Evolutionary conservation across 2,113 vertebrate genomes (phyloP).

Genomic region (Ellobius talpinus): DNA sequence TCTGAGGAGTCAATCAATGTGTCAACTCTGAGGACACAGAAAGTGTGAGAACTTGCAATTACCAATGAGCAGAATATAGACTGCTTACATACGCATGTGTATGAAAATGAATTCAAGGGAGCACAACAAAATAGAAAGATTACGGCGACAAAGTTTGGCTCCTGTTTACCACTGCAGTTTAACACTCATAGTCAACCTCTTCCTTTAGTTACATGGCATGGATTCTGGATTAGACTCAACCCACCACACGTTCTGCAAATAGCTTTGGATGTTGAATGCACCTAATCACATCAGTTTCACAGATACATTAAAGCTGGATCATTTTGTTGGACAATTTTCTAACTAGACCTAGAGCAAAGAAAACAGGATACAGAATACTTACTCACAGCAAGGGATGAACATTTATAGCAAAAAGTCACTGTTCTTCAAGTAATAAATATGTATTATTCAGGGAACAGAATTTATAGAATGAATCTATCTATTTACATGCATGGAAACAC

Average conservation of each 20-base stretch:
- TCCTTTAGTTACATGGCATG: slow-evolving; percentile 3
- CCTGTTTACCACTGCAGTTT: not conserved
- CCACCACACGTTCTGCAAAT: not conserved
- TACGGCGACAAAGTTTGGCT: not conserved
- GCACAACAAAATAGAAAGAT: not conserved
- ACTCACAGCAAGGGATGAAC: not conserved
- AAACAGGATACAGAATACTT: not conserved
- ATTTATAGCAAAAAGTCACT: not conserved
- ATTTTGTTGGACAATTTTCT: not conserved
- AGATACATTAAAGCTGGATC: not conserved
- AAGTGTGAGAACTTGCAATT: not conserved
- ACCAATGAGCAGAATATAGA: not conserved
- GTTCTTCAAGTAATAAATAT: not conserved
- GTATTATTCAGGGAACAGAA: not conserved
- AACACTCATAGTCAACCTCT: not conserved
- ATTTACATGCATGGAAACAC: not conserved
- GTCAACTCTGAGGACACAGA: not conserved
- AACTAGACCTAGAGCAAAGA: not conserved
- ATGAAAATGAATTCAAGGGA: not conserved
- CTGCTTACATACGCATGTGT: not conserved
- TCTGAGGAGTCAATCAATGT: not conserved
- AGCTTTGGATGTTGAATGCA: not conserved
- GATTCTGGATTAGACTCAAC: not conserved
- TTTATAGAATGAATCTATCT: not conserved
- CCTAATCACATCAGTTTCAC: not conserved